Percentiles rank a stretch among this genome's conserved stretches.
Conservation (phyloP, 2,888 invertebrate genomes). For the Polydrusus cervinus region DNA sequence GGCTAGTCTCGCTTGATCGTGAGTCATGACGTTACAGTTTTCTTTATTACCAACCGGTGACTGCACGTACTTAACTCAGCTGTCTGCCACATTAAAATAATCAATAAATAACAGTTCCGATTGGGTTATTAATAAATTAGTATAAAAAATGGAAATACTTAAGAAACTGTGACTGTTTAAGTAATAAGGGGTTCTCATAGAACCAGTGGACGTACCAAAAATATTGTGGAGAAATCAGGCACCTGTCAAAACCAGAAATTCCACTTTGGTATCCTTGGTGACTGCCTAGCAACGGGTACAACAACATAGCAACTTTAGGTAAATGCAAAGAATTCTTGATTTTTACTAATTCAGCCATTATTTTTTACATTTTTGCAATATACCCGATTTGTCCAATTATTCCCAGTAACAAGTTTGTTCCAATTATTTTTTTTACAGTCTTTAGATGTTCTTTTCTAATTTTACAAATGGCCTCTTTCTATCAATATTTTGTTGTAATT, state of each 20-base stretch:
- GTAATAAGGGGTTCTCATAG: conserved; percentile 7
- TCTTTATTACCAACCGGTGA: conserved; percentile 56
- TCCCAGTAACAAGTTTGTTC: background rate
- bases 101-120: conserved; percentile 45
- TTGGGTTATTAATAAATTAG: conserved; percentile 46
- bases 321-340: conserved; percentile 63
- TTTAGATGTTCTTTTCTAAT: conserved; percentile 61
- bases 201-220: conserved; percentile 16
- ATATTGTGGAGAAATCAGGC: conserved; percentile 56
- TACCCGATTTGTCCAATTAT: background rate
- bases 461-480: conserved; percentile 52
- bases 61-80: conserved; percentile 37
- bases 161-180: conserved; percentile 16
- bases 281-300: conserved; percentile 73
- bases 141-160: conserved; percentile 43
- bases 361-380: conserved; percentile 2
- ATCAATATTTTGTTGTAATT: conserved; percentile 33
- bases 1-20: background rate
- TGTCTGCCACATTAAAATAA: conserved; percentile 46
- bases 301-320: conserved; percentile 72
- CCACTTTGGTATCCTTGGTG: conserved; percentile 71
- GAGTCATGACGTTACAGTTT: conserved; percentile 47
- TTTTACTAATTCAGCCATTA: conserved; percentile 32
- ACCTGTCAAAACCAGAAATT: conserved; percentile 70
- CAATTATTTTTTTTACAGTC: background rate